These are phyloP conservation scores for Anguilla japonica DNA, from an alignment of 2,113 vertebrate genomes.

Conservation along the genomic window DNA sequence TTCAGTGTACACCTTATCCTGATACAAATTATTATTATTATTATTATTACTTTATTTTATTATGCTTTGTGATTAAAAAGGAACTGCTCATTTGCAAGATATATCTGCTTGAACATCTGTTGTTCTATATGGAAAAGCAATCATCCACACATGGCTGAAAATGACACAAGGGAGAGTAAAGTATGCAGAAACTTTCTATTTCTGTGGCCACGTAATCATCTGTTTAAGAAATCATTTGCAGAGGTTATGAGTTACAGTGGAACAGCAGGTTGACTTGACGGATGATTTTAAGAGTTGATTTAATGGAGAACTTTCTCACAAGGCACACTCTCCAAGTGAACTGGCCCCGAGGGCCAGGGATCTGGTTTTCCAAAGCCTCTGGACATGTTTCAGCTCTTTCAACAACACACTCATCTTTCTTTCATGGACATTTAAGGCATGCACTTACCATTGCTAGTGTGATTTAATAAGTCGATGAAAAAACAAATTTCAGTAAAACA, in stretches of 20 bases:
- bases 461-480: neutral
- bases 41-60: too few species aligned
- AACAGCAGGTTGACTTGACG: slow-evolving; percentile 5
- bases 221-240: neutral
- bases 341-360: neutral
- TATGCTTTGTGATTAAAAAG: neutral
- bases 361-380: neutral
- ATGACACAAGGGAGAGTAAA: slow-evolving; percentile 19
- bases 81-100: slow-evolving; percentile 1
- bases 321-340: neutral
- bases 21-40: neutral
- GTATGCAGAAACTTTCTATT: slow-evolving; percentile 30
- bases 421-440: neutral
- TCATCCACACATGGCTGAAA: slow-evolving; percentile 19
- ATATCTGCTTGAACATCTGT: slow-evolving; percentile 28
- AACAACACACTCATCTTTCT: neutral
- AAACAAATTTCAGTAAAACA: neutral
- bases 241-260: neutral
- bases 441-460: neutral
- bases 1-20: too few species aligned
- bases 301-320: slow-evolving; percentile 20
- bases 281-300: neutral
- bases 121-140: slow-evolving; percentile 26
- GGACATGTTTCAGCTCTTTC: slow-evolving; percentile 10
- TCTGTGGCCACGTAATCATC: neutral